phyloP scores from a whole-genome alignment of 2,888 invertebrate species.

The Leptopilina myrica region DNA sequence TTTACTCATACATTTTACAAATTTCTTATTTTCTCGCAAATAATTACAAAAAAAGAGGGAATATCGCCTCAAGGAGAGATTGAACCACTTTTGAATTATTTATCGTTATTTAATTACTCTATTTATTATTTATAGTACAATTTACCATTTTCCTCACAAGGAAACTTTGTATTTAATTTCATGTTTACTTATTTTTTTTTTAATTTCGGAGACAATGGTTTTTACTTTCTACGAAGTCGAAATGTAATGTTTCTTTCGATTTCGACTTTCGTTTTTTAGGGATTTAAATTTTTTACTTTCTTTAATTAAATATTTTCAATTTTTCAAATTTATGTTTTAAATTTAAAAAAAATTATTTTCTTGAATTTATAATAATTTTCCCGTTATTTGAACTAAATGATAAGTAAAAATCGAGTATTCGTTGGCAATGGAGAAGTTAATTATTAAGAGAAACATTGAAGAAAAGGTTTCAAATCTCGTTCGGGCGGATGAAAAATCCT shows the following conservation, averaged over 20 bases:
- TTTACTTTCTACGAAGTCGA: too few species aligned
- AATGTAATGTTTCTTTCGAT: too few species aligned
- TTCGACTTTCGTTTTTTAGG: too few species aligned
- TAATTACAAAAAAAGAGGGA: too few species aligned
- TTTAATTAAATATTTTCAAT: too few species aligned
- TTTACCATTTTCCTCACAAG: too few species aligned
- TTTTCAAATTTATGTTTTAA: too few species aligned
- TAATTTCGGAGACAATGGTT: background rate
- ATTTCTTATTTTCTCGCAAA: background rate
- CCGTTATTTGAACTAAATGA: background rate
- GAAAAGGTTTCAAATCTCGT: constrained; percentile 6
- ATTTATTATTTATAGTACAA: too few species aligned
- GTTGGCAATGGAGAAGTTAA: background rate
- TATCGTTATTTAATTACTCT: too few species aligned
- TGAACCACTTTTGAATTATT: background rate
- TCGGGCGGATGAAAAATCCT: background rate
- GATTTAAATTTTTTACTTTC: too few species aligned
- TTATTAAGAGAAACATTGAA: background rate
- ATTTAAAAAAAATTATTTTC: too few species aligned
- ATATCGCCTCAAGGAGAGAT: constrained; percentile 38
- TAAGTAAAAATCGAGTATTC: background rate
- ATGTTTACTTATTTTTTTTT: too few species aligned
- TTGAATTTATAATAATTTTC: background rate
- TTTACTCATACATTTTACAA: constrained; percentile 31
- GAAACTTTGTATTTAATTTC: background rate